Conservation (phyloP, 2,113 vertebrate species). For the Crocuta crocuta region DNA sequence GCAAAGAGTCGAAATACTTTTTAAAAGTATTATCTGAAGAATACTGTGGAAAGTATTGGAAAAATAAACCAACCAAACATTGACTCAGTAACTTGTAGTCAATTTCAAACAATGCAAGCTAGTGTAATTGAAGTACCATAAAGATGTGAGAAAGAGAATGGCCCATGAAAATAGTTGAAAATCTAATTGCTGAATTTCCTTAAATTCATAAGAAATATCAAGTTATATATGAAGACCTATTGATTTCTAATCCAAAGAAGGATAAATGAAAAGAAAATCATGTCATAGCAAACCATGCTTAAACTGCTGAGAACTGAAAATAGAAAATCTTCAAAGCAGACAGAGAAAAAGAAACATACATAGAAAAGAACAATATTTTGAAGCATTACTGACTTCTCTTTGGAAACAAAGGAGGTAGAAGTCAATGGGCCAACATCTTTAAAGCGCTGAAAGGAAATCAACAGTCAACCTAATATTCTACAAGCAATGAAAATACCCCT, state of each 20-base stretch:
- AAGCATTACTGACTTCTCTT: neutral
- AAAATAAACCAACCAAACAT: neutral
- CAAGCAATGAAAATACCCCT: neutral
- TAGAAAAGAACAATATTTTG: neutral
- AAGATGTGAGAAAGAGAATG: neutral
- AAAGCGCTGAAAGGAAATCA: neutral
- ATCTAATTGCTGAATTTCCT: neutral
- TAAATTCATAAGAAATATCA: neutral
- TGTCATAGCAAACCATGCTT: neutral
- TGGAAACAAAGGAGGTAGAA: neutral
- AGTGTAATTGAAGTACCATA: neutral
- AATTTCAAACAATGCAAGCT: neutral
- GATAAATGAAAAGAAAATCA: neutral
- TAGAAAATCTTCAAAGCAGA: neutral
- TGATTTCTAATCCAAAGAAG: neutral
- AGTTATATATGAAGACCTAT: neutral
- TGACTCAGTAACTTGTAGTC: neutral
- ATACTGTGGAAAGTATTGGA: neutral
- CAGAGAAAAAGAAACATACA: neutral
- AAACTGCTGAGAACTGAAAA: neutral
- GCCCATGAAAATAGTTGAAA: neutral
- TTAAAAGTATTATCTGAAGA: neutral
- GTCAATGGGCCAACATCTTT: neutral
- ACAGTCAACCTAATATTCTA: neutral
- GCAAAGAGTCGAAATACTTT: neutral